Percentiles rank a stretch among this genome's conserved stretches.
These are phyloP conservation scores for Ommatoiulus sabulosus DNA, from an alignment of 2,888 invertebrate species.

Conservation along the genomic window DNA sequence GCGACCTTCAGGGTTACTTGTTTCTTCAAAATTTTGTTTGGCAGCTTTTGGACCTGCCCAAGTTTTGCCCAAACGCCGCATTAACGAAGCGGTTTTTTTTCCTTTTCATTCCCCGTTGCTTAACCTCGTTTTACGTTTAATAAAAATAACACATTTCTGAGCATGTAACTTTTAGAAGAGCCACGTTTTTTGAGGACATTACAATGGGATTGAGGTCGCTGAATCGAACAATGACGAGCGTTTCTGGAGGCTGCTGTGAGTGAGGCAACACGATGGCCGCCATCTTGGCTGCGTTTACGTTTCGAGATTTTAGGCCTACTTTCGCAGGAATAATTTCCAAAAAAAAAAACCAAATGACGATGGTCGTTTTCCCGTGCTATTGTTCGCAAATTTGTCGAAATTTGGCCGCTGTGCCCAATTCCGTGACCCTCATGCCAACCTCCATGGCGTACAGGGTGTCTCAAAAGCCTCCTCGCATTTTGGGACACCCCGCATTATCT, in stretches of 20 bases:
- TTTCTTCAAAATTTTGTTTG: neutral
- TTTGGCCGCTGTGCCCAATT: neutral
- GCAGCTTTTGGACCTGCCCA: neutral
- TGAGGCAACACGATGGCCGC: conserved; percentile 17
- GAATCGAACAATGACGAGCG: conserved; percentile 37
- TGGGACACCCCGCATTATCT: neutral
- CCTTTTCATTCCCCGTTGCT: neutral
- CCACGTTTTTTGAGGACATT: conserved; percentile 38
- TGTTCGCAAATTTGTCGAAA: neutral
- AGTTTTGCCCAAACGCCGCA: neutral
- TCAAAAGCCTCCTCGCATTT: neutral
- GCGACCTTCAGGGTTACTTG: neutral
- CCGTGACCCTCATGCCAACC: neutral
- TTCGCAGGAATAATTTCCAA: neutral
- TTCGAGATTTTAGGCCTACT: neutral
- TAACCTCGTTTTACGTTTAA: conserved; percentile 23
- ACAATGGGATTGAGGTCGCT: conserved; percentile 27
- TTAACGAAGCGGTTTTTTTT: neutral
- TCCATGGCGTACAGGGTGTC: neutral
- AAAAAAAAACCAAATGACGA: neutral
- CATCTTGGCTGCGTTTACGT: neutral
- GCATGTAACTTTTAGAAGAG: neutral
- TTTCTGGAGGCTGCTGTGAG: conserved; percentile 32
- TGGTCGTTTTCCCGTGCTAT: neutral
- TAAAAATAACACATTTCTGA: neutral